Conservation (phyloP, 30 jellyfish, hydroid and myxozoan species). For the Catostylus mosaicus region DNA sequence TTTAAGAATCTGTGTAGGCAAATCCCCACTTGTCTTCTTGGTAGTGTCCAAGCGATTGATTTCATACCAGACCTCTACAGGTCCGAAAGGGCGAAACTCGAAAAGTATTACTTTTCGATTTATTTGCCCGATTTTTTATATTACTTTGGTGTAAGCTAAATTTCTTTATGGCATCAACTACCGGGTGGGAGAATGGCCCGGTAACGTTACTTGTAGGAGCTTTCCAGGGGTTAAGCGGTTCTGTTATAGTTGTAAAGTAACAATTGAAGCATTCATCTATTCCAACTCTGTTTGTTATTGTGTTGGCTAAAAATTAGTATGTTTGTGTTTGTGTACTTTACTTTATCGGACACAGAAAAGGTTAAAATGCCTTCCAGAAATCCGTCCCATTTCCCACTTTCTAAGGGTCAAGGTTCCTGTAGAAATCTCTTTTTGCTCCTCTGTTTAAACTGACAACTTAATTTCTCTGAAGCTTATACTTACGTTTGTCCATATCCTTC, state of each 20-base stretch:
- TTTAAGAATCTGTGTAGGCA: constrained; percentile 43
- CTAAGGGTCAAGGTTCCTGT: too few relatives aligned
- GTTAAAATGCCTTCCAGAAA: too few relatives aligned
- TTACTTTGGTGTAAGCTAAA: constrained; percentile 17
- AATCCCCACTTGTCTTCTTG: constrained; percentile 53
- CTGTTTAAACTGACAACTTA: too few relatives aligned
- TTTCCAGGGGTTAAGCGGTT: constrained; percentile 7
- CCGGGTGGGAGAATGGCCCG: constrained; percentile 36
- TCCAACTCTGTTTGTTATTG: constrained; percentile 10
- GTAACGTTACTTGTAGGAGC: constrained; percentile 22
- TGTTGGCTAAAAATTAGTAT: too few relatives aligned
- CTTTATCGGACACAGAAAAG: too few relatives aligned
- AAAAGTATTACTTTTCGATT: not conserved
- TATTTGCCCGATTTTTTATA: constrained; percentile 29
- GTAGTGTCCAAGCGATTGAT: constrained; percentile 22
- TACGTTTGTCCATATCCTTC: too few relatives aligned
- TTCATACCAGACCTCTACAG: constrained; percentile 48
- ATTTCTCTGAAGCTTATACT: too few relatives aligned
- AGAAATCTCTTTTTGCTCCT: too few relatives aligned
- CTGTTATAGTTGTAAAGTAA: constrained; percentile 15
- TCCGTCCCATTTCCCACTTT: too few relatives aligned
- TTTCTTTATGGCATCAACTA: constrained; percentile 23
- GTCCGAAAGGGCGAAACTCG: constrained; percentile 9
- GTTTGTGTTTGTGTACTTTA: too few relatives aligned
- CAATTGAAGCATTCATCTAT: constrained; percentile 35